Conservation (phyloP, 2,797 vertebrate genomes). For the Lagorchestes hirsutus region DNA sequence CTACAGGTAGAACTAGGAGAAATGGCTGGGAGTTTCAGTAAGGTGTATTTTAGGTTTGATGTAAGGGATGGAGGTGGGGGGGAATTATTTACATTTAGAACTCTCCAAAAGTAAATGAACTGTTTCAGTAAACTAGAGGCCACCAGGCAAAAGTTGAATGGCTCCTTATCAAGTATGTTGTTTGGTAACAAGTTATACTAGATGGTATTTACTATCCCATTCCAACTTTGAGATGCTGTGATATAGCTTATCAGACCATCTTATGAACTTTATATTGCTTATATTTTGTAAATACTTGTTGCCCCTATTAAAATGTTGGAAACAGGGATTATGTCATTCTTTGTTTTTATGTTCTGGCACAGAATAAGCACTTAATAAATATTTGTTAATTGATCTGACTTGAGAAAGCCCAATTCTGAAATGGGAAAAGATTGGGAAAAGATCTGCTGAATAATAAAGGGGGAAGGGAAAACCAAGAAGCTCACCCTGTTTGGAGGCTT, state of each 20-base stretch:
- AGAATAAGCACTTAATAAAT: no score
- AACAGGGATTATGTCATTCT: background rate
- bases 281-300: background rate
- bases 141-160: background rate
- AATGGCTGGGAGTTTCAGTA: background rate
- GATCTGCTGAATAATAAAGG: background rate
- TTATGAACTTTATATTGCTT: background rate
- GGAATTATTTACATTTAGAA: background rate
- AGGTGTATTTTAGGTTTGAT: background rate
- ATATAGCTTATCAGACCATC: background rate
- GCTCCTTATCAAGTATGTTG: background rate
- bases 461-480: background rate
- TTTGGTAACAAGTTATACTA: background rate
- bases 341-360: no score
- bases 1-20: background rate
- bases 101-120: background rate
- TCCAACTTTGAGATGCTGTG: background rate
- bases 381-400: no score
- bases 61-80: no score
- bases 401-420: no score
- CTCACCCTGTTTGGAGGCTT: background rate
- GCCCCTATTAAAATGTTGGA: background rate
- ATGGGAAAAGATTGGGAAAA: no score
- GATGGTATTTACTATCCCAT: background rate
- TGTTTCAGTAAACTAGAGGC: background rate